A percentile compares a stretch with the other conserved stretches of the same genome.
Conservation (phyloP, 2,113 vertebrate species). For the Sylvicapra grimmia region DNA sequence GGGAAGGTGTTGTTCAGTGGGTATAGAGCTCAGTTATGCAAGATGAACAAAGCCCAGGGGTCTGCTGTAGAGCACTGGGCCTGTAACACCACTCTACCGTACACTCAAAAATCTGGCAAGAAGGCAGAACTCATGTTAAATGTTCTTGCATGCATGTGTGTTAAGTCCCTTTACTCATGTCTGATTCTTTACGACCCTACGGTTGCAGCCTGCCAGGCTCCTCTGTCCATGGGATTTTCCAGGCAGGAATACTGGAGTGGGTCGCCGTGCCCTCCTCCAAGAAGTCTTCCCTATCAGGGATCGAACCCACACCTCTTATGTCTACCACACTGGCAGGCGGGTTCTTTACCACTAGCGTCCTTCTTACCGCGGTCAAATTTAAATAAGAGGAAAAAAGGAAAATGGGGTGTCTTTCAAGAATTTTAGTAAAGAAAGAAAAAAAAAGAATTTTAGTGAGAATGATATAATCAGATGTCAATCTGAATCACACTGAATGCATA, state of each 20-base stretch:
- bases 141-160: neutral
- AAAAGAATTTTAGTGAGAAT: neutral
- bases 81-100: neutral
- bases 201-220: neutral
- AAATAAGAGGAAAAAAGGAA: neutral
- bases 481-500: neutral
- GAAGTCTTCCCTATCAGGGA: neutral
- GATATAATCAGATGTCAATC: neutral
- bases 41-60: neutral
- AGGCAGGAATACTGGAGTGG: neutral
- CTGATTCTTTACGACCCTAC: neutral
- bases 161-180: neutral
- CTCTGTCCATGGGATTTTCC: neutral
- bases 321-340: neutral
- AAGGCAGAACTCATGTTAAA: neutral
- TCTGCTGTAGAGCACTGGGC: neutral
- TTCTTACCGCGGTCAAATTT: neutral
- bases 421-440: too few relatives aligned
- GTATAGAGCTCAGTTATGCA: neutral
- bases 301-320: neutral
- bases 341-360: neutral
- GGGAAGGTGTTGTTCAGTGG: neutral
- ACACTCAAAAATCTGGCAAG: neutral
- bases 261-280: neutral
- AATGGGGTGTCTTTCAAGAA: neutral